Conservation (phyloP, 2,888 invertebrate species). For the Chloromyia formosa region DNA sequence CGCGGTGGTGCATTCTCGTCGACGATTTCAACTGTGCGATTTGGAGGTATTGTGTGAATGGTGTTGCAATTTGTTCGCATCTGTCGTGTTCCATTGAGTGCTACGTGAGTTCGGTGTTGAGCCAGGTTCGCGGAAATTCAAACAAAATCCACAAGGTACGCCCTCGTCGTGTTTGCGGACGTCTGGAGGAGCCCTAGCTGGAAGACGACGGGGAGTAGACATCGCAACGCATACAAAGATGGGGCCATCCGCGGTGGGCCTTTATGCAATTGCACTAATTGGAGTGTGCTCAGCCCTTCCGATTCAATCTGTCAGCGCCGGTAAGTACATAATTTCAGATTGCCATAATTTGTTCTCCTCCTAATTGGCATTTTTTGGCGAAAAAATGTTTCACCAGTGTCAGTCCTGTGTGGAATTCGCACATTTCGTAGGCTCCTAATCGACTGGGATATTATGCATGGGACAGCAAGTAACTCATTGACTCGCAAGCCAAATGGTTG, state of each 20-base stretch:
- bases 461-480: too few species aligned
- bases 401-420: too few species aligned
- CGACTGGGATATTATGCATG: too few species aligned
- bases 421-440: too few species aligned
- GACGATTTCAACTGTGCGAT: constrained; percentile 13
- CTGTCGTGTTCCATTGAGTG: constrained; percentile 5
- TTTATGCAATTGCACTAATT: constrained; percentile 42
- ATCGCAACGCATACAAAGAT: neutral
- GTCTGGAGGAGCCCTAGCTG: neutral
- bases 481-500: too few species aligned
- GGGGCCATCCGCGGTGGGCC: constrained; percentile 13
- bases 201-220: neutral
- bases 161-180: neutral
- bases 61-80: neutral
- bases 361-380: too few species aligned
- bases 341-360: too few species aligned
- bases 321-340: too few species aligned
- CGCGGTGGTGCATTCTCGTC: constrained; percentile 11
- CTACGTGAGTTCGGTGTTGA: neutral
- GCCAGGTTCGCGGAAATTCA: neutral
- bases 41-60: constrained; percentile 12
- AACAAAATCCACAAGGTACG: neutral
- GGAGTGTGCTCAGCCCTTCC: constrained; percentile 47
- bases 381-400: too few species aligned
- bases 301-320: constrained; percentile 41